Evolutionary conservation across 2,888 invertebrate species (phyloP), one percentile per base, ranked within the genome.

Genomic region (Drosophila diplacantha): DNA sequence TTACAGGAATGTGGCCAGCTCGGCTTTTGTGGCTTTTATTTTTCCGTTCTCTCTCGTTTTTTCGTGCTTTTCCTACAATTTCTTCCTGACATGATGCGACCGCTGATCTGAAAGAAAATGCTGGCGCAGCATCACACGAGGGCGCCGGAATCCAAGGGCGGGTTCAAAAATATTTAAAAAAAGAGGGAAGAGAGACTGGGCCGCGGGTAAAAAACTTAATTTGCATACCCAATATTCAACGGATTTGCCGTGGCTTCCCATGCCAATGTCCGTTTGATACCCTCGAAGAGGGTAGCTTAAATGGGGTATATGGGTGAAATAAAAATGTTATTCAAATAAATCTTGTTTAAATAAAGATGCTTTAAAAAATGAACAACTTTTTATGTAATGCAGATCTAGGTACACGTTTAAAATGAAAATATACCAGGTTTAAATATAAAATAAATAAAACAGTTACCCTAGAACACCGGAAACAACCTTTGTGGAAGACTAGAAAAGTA

Each of bases 201-300:
- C 34, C 11, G 29, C 34, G 35, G 50, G 51, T 62, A 69, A 73
- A 77, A 80, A 81, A 74, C 77, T 71, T 71, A 73, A 83, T 81
- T 81, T 83, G 79, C 83, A 82, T 79, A 79, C 62, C 57, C 71
- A 81, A 79, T 73, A 79, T 75, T 72, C 74, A 61, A 73, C 63
- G 75, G 74, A 75, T 73, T 73, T 73, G 59, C 52, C 34, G 39
- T 35, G 38, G 55, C 24, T 59, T 69, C 55, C 59, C 65, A 39
- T 35, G 39, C 49, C 44, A 14, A 24, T 50, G 26, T 41, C 59
- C 51, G 32, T 58, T 53, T 29, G 37, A 49, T 63, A 34, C 38
- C 54, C 50, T 62, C 0, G 6, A 41, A 2, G 3, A 24, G 4
- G 18, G 11, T 11, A 14, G 5, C 5, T 9, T 12, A 5, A 34